phyloP scores from a whole-genome alignment of 2,113 vertebrate genomes.

The Gymnobelideus leadbeateri region DNA sequence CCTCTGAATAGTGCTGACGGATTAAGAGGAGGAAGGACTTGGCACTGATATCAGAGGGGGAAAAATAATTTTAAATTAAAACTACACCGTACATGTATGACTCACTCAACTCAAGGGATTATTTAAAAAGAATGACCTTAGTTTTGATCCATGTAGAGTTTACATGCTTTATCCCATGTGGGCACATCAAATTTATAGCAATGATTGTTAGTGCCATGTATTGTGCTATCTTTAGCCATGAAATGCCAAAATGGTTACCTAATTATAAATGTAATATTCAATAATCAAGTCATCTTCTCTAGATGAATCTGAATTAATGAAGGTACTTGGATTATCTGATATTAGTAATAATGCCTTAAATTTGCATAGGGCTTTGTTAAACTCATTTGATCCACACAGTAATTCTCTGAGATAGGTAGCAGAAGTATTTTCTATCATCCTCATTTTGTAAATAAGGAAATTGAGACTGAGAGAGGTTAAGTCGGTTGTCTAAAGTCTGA shows the following conservation, averaged over 20 bases:
- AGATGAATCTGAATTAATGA: constrained; percentile 10
- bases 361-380: background rate
- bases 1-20: constrained; percentile 73
- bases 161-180: constrained; percentile 16
- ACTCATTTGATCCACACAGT: background rate
- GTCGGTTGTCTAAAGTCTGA: background rate
- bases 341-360: background rate
- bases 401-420: background rate
- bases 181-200: constrained; percentile 48
- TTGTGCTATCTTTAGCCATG: constrained; percentile 24
- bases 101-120: constrained; percentile 71
- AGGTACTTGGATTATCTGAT: constrained; percentile 4
- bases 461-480: background rate
- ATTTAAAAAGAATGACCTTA: constrained; percentile 69
- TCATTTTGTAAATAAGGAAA: background rate
- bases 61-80: constrained; percentile 82
- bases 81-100: constrained; percentile 71
- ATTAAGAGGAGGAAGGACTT: constrained; percentile 60
- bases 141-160: constrained; percentile 37
- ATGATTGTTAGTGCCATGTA: constrained; percentile 58
- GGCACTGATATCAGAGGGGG: constrained; percentile 80
- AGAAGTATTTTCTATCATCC: background rate
- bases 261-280: background rate
- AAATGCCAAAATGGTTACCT: background rate
- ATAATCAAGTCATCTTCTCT: constrained; percentile 1